These are phyloP conservation scores for Falco concolor DNA, from an alignment of 2,797 vertebrate species.

Conservation along the genomic window DNA sequence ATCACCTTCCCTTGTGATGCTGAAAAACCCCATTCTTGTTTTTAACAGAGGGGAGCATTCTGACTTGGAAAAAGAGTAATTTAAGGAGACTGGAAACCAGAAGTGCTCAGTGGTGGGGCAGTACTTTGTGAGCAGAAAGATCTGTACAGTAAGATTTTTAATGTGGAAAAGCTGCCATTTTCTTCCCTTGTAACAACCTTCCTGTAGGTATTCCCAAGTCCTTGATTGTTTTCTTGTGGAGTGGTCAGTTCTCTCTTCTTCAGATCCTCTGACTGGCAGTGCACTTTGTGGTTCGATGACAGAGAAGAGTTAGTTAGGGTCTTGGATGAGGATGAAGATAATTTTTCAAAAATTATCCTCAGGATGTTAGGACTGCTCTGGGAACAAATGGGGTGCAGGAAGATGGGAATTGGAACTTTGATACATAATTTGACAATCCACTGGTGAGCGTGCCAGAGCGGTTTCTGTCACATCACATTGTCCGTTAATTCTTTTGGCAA, in stretches of 20 bases:
- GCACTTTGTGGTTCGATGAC: fast-evolving
- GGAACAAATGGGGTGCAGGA: not conserved
- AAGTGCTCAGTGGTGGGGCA: not conserved
- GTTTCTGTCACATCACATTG: not conserved
- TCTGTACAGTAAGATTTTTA: not conserved
- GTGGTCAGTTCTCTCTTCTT: not conserved
- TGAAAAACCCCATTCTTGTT: not conserved
- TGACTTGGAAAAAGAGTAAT: not conserved
- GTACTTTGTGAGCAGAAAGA: not conserved
- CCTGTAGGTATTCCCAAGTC: not conserved
- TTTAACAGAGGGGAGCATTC: not conserved
- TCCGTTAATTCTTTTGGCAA: not conserved
- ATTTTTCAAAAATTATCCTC: not conserved
- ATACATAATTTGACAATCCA: not conserved
- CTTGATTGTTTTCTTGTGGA: not conserved
- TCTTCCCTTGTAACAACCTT: not conserved
- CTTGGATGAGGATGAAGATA: not conserved
- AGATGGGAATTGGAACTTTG: not conserved
- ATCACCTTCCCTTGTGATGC: not conserved
- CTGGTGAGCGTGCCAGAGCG: not conserved
- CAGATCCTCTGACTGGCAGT: not conserved
- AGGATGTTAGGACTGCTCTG: not conserved
- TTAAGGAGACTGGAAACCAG: not conserved
- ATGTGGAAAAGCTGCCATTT: not conserved
- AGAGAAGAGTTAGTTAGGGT: not conserved